Base-by-base conservation (phyloP, 92 coral and sea anemone species). In the Siderastrea radians region DNA sequence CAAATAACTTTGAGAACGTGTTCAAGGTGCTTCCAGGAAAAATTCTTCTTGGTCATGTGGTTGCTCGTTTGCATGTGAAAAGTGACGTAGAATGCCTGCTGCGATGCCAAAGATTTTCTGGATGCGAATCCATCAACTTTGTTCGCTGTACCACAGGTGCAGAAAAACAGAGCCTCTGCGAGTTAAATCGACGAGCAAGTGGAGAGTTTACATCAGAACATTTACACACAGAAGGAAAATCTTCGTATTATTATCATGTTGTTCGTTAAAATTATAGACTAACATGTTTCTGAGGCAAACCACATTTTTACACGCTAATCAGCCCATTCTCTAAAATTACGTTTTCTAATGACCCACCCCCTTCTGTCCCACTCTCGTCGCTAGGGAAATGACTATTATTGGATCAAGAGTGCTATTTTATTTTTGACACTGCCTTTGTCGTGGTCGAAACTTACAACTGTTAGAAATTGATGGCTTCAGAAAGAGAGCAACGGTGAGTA, bases 41-140 rank as follows among this genome's bases (percentile, higher is more conserved):
- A 80, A 4, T 7, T 4, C 63, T 65, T 38, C 50, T 51, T 80
- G 73, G 84, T 26, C 51, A 70, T 49, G 77, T 14, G 55, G 71
- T 58, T 12, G 45, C 47, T 4, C 67, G 57, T 49, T 4, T 54
- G 7, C 12, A 12, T 43, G 54, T 57, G 7, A 44, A 4, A 50
- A 82, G 69, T 44, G 87, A 82, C 69, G 77, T 68, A 46, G 79
- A 53, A 57, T 82, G 87, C 59, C 6, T 71, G 54, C 19, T 82
- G 55, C 87, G 55, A 3, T 68, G 87, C 15, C 87, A 82, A 61
- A 70, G 69, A 55, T 12, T 53, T 55, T 68, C 77, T 68, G 87
- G 79, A 82, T 82, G 79, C 47, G 43, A 15, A 10, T 82, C 87
- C 17, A 61, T 54, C 6, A 82, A 82, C 79, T 82, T 54, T 51